phyloP scores from a whole-genome alignment of 1,140 invertebrate genomes.

The Danaus melanippus region DNA sequence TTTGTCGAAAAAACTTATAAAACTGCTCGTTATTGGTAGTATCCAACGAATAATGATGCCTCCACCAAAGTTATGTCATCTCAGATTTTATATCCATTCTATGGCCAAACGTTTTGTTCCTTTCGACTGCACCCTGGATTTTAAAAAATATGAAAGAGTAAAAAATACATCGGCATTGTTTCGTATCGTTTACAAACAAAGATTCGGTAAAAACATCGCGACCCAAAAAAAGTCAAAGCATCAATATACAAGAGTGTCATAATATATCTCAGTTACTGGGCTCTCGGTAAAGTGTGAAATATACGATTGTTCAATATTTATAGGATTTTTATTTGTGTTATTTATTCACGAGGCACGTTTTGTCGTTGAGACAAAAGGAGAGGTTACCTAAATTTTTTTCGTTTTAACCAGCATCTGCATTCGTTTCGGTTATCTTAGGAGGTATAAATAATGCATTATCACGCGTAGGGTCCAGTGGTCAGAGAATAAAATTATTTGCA shows the following conservation, averaged over 20 bases:
- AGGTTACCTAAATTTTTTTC: slow-evolving; percentile 24
- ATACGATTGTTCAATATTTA: slow-evolving; percentile 64
- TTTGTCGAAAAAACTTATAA: slow-evolving; percentile 1
- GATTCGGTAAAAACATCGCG: slow-evolving; percentile 47
- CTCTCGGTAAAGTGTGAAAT: slow-evolving; percentile 59
- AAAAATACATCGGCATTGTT: slow-evolving; percentile 44
- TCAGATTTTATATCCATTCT: neutral
- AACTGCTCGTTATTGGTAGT: neutral
- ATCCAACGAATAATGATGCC: neutral
- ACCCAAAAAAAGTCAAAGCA: slow-evolving; percentile 36
- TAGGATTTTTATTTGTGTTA: slow-evolving; percentile 63
- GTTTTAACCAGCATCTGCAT: slow-evolving; percentile 37
- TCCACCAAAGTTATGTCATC: no score
- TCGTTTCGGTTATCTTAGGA: slow-evolving; percentile 59
- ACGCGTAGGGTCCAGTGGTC: slow-evolving; percentile 48
- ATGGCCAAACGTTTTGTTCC: neutral
- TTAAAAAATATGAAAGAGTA: slow-evolving; percentile 24
- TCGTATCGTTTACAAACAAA: slow-evolving; percentile 59
- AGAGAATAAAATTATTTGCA: slow-evolving; percentile 50
- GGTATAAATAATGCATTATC: slow-evolving; percentile 69
- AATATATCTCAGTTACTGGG: slow-evolving; percentile 60
- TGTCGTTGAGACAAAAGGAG: slow-evolving; percentile 51
- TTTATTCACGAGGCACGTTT: slow-evolving; percentile 63
- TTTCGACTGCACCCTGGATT: no score
- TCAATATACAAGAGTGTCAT: slow-evolving; percentile 48